Percentiles rank a stretch among this genome's conserved stretches.
phyloP scores from a whole-genome alignment of 2,888 invertebrate species.

The Tribolium freemani region DNA sequence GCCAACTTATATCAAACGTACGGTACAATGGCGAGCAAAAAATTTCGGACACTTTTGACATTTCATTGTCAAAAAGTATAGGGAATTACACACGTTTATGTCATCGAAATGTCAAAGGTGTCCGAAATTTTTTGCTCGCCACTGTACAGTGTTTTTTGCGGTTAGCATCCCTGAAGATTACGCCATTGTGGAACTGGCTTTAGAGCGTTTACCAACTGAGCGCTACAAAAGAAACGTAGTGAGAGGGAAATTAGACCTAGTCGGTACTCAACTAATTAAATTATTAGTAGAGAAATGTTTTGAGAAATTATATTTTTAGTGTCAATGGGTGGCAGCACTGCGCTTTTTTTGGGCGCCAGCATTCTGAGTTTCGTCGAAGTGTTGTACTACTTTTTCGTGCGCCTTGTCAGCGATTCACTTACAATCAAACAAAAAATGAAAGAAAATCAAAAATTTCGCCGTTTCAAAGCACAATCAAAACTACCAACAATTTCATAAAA shows the following conservation, averaged over 20 bases:
- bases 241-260: constrained; percentile 75
- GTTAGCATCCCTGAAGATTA: constrained; percentile 61
- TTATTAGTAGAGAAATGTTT: background rate
- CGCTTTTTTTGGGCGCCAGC: constrained; percentile 74
- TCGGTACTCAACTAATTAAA: constrained; percentile 69
- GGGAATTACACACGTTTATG: too few species aligned
- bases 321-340: constrained; percentile 73
- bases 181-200: constrained; percentile 72
- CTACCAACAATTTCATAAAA: constrained; percentile 2
- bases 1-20: too few species aligned
- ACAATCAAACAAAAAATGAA: background rate
- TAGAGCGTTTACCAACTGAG: constrained; percentile 78
- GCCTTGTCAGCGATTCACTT: constrained; percentile 45
- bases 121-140: too few species aligned
- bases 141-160: too few species aligned
- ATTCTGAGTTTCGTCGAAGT: constrained; percentile 74
- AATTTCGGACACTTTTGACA: too few species aligned
- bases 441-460: background rate
- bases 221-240: constrained; percentile 77
- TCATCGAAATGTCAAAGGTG: too few species aligned
- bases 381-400: constrained; percentile 69
- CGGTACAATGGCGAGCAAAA: too few species aligned
- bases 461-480: background rate
- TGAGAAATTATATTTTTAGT: constrained; percentile 63
- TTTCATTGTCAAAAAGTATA: too few species aligned